These are phyloP conservation scores for Diaperis boleti DNA, from an alignment of 2,888 invertebrate genomes.

Conservation along the genomic window DNA sequence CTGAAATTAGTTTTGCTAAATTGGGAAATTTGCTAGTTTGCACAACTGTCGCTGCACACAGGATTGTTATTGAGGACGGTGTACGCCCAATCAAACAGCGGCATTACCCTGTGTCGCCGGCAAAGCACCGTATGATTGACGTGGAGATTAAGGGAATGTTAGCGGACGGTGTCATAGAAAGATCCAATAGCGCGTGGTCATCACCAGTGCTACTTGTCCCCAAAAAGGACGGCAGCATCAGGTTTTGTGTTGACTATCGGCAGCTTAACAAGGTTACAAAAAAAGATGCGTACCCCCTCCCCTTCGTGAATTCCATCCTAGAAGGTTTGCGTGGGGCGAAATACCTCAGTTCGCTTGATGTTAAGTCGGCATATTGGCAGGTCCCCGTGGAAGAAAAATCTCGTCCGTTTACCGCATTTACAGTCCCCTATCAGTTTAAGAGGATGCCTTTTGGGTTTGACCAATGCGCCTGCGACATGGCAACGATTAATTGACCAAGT, in stretches of 20 bases:
- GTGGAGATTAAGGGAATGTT: not conserved
- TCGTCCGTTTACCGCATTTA: conserved; percentile 54
- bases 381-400: conserved; percentile 4
- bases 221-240: conserved; percentile 45
- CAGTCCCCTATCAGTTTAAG: conserved; percentile 53
- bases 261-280: conserved; percentile 54
- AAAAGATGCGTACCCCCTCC: conserved; percentile 55
- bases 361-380: not conserved
- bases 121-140: not conserved
- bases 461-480: conserved; percentile 54
- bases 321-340: not conserved
- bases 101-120: not conserved
- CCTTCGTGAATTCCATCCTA: conserved; percentile 45
- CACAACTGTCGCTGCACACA: no score
- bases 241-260: conserved; percentile 56
- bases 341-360: not conserved
- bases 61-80: no score
- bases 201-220: not conserved
- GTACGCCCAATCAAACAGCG: not conserved
- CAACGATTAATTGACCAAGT: conserved; percentile 53
- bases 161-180: not conserved
- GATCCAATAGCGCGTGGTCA: not conserved
- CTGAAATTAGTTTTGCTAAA: no score
- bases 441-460: conserved; percentile 55
- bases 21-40: no score